Conservation (phyloP, 2,888 invertebrate genomes). For the Gymnoscelis rufifasciata region DNA sequence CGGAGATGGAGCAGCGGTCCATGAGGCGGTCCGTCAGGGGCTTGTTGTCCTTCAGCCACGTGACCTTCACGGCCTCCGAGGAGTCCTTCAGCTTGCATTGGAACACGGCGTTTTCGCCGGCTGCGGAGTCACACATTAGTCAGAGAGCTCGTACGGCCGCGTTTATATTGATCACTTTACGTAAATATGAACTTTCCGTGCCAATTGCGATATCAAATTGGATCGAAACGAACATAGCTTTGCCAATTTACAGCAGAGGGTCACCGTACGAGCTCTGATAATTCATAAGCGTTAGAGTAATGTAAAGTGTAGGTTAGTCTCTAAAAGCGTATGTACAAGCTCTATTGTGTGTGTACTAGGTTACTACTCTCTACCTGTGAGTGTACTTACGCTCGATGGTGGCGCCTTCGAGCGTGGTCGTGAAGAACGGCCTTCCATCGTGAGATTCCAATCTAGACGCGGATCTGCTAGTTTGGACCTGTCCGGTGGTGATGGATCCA, state of each 20-base stretch:
- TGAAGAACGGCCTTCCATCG: slow-evolving; percentile 84
- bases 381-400: slow-evolving; percentile 88
- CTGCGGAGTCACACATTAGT: slow-evolving; percentile 75
- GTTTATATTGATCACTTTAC: slow-evolving; percentile 19
- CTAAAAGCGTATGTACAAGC: slow-evolving; percentile 77
- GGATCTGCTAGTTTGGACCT: slow-evolving; percentile 42
- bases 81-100: slow-evolving; percentile 85
- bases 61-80: slow-evolving; percentile 81
- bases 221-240: slow-evolving; percentile 6
- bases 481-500: slow-evolving; percentile 50
- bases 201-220: slow-evolving; percentile 19
- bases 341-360: slow-evolving; percentile 57
- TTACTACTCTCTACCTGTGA: slow-evolving; percentile 28
- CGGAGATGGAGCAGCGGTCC: slow-evolving; percentile 83
- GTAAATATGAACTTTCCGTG: slow-evolving; percentile 12
- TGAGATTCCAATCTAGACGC: slow-evolving; percentile 53
- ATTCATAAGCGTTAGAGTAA: slow-evolving; percentile 59
- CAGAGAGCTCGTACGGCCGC: slow-evolving; percentile 57
- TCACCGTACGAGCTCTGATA: slow-evolving; percentile 52
- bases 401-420: slow-evolving; percentile 86
- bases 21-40: slow-evolving; percentile 86
- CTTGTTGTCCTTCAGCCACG: slow-evolving; percentile 94
- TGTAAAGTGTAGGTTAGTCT: slow-evolving; percentile 67
- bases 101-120: slow-evolving; percentile 90
- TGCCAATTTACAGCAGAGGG: slow-evolving; percentile 9